Evolutionary conservation across 2,113 vertebrate genomes (phyloP).

Genomic region (Stigmatopora argus): DNA sequence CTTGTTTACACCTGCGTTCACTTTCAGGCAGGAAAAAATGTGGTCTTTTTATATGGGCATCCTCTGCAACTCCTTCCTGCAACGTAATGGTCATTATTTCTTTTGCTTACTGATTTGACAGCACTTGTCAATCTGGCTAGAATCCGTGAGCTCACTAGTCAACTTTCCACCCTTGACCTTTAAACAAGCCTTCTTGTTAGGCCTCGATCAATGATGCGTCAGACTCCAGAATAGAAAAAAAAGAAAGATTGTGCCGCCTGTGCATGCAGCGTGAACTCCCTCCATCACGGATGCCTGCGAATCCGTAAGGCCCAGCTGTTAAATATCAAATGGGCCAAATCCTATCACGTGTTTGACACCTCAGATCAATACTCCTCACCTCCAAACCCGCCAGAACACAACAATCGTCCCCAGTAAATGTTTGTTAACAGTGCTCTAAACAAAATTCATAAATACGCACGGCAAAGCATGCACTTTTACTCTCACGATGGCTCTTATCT

Average conservation of each 20-base stretch:
- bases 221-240: slow-evolving; percentile 28
- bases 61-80: slow-evolving; percentile 2
- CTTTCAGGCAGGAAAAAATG: not conserved
- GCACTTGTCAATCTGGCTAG: slow-evolving; percentile 29
- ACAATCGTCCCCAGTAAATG: slow-evolving; percentile 38
- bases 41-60: not conserved
- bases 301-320: slow-evolving; percentile 41
- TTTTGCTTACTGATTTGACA: slow-evolving; percentile 48
- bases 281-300: slow-evolving; percentile 21
- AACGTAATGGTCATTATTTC: slow-evolving; percentile 42
- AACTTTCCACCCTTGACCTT: slow-evolving; percentile 27
- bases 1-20: not conserved
- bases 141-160: slow-evolving; percentile 12
- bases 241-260: slow-evolving; percentile 15
- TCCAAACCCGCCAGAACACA: slow-evolving; percentile 33
- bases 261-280: slow-evolving; percentile 1
- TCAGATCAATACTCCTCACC: slow-evolving; percentile 58
- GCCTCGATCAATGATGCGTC: slow-evolving; percentile 38
- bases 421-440: slow-evolving; percentile 51
- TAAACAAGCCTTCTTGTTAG: slow-evolving; percentile 27
- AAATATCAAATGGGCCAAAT: slow-evolving; percentile 38
- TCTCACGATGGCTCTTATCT: slow-evolving; percentile 47
- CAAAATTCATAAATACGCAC: slow-evolving; percentile 50
- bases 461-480: slow-evolving; percentile 24
- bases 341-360: slow-evolving; percentile 46